phyloP scores from a whole-genome alignment of 2,113 vertebrate species.

The Pygathrix nemaeus region DNA sequence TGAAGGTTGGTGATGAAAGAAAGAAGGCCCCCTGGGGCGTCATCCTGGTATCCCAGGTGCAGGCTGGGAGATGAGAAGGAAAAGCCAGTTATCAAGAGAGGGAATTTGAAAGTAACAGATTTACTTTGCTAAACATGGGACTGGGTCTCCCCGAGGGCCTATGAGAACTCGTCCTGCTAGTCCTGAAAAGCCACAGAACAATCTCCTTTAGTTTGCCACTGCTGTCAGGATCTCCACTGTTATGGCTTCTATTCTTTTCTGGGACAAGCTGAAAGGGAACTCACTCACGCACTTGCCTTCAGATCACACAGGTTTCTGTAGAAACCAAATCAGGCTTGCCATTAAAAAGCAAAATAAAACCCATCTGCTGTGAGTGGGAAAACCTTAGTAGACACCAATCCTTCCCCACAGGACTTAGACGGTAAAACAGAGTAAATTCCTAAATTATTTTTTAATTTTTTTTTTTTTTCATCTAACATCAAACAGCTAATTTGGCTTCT shows the following conservation, averaged over 20 bases:
- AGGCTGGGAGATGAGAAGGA: neutral
- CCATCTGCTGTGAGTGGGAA: neutral
- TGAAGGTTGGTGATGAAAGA: too few relatives aligned
- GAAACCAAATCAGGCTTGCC: neutral
- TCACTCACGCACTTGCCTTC: neutral
- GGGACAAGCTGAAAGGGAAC: neutral
- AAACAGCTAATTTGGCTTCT: neutral
- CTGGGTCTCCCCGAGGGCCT: neutral
- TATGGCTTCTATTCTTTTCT: neutral
- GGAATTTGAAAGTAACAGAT: neutral
- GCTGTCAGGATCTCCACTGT: neutral
- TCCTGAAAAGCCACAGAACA: neutral
- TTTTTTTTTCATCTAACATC: neutral
- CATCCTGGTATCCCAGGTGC: neutral
- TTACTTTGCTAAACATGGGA: neutral
- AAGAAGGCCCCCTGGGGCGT: neutral
- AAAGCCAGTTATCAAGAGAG: neutral
- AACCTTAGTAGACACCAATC: neutral
- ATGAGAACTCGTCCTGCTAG: neutral
- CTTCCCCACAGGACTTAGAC: neutral
- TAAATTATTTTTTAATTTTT: neutral
- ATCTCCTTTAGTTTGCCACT: neutral
- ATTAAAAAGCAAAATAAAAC: neutral
- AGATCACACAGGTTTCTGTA: neutral
- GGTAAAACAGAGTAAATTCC: neutral